Evolutionary conservation across 2,888 invertebrate genomes (phyloP).

Genomic region (Trichogramma dendrolimi): DNA sequence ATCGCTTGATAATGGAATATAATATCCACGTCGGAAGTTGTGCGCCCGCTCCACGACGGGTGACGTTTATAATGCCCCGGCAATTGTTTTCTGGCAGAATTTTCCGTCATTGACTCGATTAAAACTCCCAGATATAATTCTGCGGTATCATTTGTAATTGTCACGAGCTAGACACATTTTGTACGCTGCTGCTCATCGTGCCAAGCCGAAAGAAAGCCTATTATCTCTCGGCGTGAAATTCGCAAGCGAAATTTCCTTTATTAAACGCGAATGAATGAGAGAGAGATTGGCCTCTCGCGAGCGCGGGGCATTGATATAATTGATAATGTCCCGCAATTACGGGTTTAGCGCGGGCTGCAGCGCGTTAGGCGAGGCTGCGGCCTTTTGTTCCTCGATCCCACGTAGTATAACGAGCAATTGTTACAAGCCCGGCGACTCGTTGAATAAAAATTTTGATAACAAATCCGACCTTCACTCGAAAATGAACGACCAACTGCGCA

Average conservation of each 20-base stretch:
- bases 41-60: too few relatives aligned
- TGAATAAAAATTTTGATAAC: too few relatives aligned
- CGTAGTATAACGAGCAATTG: too few relatives aligned
- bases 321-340: slow-evolving; percentile 35
- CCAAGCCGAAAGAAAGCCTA: too few relatives aligned
- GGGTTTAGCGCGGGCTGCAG: slow-evolving; percentile 33
- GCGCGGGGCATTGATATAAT: slow-evolving; percentile 17
- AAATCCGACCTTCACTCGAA: too few relatives aligned
- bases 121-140: neutral
- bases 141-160: slow-evolving; percentile 7
- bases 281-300: slow-evolving; percentile 15
- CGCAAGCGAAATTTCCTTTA: slow-evolving; percentile 9
- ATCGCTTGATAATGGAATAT: neutral
- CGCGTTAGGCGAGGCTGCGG: too few relatives aligned
- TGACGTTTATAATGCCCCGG: too few relatives aligned
- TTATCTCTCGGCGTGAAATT: slow-evolving; percentile 1
- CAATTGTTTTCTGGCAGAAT: too few relatives aligned
- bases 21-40: neutral
- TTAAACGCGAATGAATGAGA: slow-evolving; percentile 16
- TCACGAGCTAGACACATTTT: slow-evolving; percentile 1
- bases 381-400: too few relatives aligned
- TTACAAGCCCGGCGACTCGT: too few relatives aligned
- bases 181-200: neutral
- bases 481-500: too few relatives aligned
- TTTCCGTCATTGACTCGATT: too few relatives aligned